Evolutionary conservation across 2,888 invertebrate genomes (phyloP).

Genomic region (Athripsodes cinereus): DNA sequence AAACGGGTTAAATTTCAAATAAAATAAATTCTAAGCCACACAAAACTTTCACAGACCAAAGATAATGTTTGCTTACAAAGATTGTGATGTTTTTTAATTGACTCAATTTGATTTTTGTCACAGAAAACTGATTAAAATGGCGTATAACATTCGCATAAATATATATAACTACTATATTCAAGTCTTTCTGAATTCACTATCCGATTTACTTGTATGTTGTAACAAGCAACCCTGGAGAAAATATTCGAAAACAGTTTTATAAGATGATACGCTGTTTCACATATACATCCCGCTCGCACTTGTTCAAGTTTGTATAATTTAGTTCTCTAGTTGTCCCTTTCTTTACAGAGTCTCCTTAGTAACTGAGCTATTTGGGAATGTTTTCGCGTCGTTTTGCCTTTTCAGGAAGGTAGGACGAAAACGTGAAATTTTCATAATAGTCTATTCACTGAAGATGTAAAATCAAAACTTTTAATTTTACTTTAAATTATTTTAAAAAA

Average conservation of each 20-base stretch:
- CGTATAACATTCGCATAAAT: slow-evolving; percentile 3
- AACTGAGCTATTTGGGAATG: background rate
- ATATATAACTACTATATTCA: slow-evolving; percentile 17
- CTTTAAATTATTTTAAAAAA: too few relatives aligned
- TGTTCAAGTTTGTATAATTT: background rate
- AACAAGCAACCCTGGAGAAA: slow-evolving; percentile 1
- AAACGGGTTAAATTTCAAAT: background rate
- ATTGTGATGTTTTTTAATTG: too few relatives aligned
- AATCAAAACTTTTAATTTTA: too few relatives aligned
- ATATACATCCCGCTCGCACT: background rate
- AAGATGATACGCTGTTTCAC: background rate
- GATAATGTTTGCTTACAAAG: too few relatives aligned
- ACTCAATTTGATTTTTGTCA: background rate
- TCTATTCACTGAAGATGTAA: background rate
- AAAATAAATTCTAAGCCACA: too few relatives aligned
- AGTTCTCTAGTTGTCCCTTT: background rate
- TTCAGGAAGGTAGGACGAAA: background rate
- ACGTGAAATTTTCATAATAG: background rate
- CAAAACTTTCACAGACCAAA: too few relatives aligned
- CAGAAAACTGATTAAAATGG: background rate
- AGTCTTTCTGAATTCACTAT: background rate
- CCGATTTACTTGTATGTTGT: slow-evolving; percentile 10
- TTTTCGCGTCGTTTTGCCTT: background rate
- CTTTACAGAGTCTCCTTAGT: background rate
- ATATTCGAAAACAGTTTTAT: background rate